phyloP scores from a whole-genome alignment of 2,888 invertebrate genomes.

The Coelopa pilipes region DNA sequence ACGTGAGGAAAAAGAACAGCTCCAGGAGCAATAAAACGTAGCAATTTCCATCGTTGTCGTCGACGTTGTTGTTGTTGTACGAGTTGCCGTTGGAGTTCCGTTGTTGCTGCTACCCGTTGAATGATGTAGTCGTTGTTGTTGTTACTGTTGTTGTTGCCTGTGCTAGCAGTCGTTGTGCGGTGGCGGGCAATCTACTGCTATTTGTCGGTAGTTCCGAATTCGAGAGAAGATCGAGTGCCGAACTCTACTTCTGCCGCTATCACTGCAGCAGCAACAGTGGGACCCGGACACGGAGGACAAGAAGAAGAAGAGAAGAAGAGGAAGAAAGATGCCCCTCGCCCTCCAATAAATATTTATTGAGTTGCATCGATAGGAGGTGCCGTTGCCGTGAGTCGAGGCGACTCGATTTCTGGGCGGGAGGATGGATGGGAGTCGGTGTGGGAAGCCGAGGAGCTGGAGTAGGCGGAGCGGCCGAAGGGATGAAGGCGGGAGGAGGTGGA shows the following conservation, averaged over 20 bases:
- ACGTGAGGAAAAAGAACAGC: not conserved
- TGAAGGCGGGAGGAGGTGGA: not conserved
- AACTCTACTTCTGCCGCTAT: not conserved
- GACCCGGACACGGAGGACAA: not conserved
- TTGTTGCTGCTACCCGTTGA: not conserved
- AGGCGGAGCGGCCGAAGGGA: not conserved
- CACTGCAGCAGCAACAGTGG: not conserved
- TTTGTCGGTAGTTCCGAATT: slow-evolving; percentile 26
- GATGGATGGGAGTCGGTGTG: not conserved
- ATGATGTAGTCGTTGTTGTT: not conserved
- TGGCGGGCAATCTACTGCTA: slow-evolving; percentile 8
- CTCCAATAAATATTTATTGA: slow-evolving; percentile 21
- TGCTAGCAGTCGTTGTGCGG: not conserved
- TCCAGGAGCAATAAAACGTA: slow-evolving; percentile 6
- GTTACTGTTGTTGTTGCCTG: not conserved
- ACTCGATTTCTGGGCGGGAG: not conserved
- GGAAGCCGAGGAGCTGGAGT: too few relatives aligned
- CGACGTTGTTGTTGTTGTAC: not conserved
- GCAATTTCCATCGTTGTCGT: not conserved
- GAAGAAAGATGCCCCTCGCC: not conserved
- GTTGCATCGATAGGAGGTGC: slow-evolving; percentile 5
- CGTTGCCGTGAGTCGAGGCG: not conserved
- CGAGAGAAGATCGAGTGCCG: too few relatives aligned
- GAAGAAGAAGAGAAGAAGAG: not conserved
- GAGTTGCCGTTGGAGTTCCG: not conserved